Base-by-base conservation (phyloP, 2,113 vertebrate species). In the Camelus bactrianus region DNA sequence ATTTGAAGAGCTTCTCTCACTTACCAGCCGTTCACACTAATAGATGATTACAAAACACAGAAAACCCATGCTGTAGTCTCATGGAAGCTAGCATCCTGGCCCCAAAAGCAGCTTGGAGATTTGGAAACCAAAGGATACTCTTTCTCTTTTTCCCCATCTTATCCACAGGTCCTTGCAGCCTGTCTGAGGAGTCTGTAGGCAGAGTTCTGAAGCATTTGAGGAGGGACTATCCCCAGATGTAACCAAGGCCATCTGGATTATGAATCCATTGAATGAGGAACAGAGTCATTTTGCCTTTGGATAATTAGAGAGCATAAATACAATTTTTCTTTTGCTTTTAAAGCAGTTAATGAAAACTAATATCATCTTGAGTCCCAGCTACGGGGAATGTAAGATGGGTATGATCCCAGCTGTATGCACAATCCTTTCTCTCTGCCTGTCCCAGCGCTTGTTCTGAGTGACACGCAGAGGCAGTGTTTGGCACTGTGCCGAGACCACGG, bases 401-500 rank as follows among this genome's bases (percentile, higher is more conserved):
- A 58, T 20, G 56, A 26, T 26, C 22, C 17, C 14, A 22, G 2
- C 5, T 48, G 7, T 1, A 26, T 30, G 17, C 28, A 7, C 30
- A 6, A 54, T 84, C 4, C 28, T 92, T 38, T 64, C 48, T 72
- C 46, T 17, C 19, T 35, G 17, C 38, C 72, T 65, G 58, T 6
- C 28, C 24, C 22, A 0, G 10, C 17, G n/a, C 28, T 70, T 24
- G 13, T 19, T 81, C 58, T 48, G 42, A 32, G 16, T 22, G 17
- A 13, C 5, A 24, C 15, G 24, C 2, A 0, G 28, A 56, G 30
- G 32, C 28, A 13, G 4, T 22, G 5, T 50, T 58, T 56, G 8
- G 7, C 15, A 0, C 8, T 16, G 12, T 22, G 3, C 13, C 28
- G 67, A 42, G 20, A 46, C 19, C 26, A 0, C 1, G 24, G 15